Base-by-base conservation (phyloP, 2,113 vertebrate genomes). In the Xyrauchen texanus region DNA sequence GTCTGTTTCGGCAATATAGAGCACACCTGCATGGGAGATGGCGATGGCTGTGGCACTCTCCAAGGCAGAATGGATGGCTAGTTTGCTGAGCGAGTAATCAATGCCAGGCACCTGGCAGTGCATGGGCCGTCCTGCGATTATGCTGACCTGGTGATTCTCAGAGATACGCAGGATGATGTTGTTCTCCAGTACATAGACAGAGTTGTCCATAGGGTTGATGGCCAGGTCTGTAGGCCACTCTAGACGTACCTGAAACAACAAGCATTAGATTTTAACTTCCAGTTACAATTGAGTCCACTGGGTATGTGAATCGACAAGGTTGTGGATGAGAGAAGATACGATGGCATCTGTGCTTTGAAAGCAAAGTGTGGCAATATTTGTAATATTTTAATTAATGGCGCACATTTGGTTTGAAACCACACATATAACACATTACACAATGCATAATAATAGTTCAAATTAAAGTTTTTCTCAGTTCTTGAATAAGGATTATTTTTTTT, bases 61-160 rank as follows among this genome's bases (percentile, higher is more conserved):
- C 83, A 96, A 91, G 4, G 95, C 94, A 0, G 95, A 95, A 90
- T 96, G 95, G 85, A 96, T 96, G 89, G 95, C 95, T 76, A 96
- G 93, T 79, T 94, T 95, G 92, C 95, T 96, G 86, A 96, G 93
- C 0, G 95, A 96, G 90, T 96, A 96, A 91, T 96, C 95, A 74
- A 96, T 96, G 87, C 95, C 95, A 3, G 95, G 95, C 62, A 96
- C 95, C 90, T 96, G 95, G 88, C 95, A 96, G 90, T 96, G 95
- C 95, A 96, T 96, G 83, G 95, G 95, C 80, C 95, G 93, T 13
- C 95, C 95, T 7, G 95, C 95, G 60, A 95, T 94, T 87, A 96
- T 95, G 93, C 94, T 96, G 83, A 96, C 95, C 89, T 96, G 95
- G 86, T 95, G 94, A 79, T 95, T 95, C 90, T 95, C 94, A 0